Percentiles rank a stretch among this genome's conserved stretches.
Conservation (phyloP, 1,140 invertebrate species). For the Drosophila repleta region DNA sequence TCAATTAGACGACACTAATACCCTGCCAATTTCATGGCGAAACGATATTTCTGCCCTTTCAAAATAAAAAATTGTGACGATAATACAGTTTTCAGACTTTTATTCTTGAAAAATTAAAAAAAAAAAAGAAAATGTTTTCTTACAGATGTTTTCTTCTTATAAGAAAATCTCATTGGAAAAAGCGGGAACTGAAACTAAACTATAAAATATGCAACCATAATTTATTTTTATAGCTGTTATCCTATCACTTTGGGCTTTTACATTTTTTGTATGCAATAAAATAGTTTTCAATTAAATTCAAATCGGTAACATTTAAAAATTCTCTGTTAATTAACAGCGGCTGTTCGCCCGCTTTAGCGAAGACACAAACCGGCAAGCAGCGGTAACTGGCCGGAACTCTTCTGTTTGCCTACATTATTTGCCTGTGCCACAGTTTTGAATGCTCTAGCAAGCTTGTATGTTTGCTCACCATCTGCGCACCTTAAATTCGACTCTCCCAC, state of each 20-base stretch:
- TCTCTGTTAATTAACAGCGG: conserved; percentile 30
- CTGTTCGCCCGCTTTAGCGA: conserved; percentile 11
- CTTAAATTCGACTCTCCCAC: conserved; percentile 25
- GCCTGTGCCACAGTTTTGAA: conserved; percentile 18
- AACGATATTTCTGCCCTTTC: conserved; percentile 69
- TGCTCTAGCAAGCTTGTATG: conserved; percentile 20
- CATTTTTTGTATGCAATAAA: too few species aligned
- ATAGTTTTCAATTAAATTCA: too few species aligned
- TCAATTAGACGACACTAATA: conserved; percentile 72
- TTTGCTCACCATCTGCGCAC: conserved; percentile 45
- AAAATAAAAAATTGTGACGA: conserved; percentile 62
- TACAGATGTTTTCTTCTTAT: too few species aligned
- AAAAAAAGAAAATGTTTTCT: too few species aligned
- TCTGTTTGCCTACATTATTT: not conserved
- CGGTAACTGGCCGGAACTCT: not conserved
- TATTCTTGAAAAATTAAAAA: too few species aligned
- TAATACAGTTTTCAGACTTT: conserved; percentile 38
- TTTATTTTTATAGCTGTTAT: too few species aligned
- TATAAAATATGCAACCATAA: too few species aligned
- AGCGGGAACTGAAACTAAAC: too few species aligned
- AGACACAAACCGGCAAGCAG: conserved; percentile 43
- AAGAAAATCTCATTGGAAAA: too few species aligned
- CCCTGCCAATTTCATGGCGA: conserved; percentile 62
- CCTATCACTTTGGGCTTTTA: too few species aligned
- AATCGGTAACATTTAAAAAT: too few species aligned